phyloP scores from a whole-genome alignment of 2,113 vertebrate genomes.

The Hydrochoerus hydrochaeris region DNA sequence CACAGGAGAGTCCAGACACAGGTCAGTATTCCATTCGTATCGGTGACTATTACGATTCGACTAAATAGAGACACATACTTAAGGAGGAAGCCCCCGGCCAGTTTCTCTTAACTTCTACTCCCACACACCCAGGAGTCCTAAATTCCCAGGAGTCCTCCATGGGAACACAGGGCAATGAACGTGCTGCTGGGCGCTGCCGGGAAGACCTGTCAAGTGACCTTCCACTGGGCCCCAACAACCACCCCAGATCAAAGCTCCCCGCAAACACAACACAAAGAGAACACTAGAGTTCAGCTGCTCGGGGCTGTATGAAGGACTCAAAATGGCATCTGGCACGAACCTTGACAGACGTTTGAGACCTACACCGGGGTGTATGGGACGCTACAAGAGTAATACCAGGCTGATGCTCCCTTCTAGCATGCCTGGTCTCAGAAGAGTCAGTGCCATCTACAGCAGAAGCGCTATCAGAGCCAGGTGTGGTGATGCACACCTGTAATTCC shows the following conservation, averaged over 20 bases:
- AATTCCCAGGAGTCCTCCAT: background rate
- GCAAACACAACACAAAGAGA: background rate
- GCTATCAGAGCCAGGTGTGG: background rate
- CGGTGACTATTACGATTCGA: background rate
- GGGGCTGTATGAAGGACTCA: too few relatives aligned
- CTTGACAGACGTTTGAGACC: background rate
- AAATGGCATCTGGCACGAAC: background rate
- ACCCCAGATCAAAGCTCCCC: background rate
- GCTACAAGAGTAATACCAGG: background rate
- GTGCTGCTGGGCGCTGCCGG: background rate
- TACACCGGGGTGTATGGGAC: too few relatives aligned
- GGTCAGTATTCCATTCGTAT: background rate
- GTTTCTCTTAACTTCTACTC: background rate
- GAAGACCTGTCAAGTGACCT: background rate
- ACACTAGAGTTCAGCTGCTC: background rate
- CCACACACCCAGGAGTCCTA: too few relatives aligned
- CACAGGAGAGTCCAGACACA: background rate
- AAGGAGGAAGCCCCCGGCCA: background rate
- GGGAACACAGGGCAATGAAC: background rate
- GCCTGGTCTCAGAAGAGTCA: fast-evolving
- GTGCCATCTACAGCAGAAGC: background rate
- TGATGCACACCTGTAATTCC: background rate
- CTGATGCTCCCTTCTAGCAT: background rate
- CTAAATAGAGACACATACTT: background rate
- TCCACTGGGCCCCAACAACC: background rate